Conservation (phyloP, 1,140 invertebrate genomes). For the Calliopsis andreniformis region DNA sequence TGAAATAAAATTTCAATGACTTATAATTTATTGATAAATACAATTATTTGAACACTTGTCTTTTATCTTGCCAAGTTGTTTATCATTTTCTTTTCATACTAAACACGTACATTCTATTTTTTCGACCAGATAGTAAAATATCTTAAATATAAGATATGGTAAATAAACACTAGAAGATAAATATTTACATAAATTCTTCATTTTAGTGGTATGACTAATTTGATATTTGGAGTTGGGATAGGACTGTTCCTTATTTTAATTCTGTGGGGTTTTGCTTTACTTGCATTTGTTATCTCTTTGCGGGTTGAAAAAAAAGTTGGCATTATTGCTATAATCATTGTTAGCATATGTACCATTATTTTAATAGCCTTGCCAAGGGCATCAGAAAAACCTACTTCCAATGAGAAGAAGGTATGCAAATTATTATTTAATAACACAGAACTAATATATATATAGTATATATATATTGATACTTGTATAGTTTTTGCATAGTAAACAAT, state of each 20-base stretch:
- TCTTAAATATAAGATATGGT: not conserved
- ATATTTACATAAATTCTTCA: not conserved
- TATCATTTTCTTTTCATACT: not conserved
- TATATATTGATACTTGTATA: not conserved
- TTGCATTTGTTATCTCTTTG: conserved; percentile 82
- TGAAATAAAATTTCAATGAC: conserved; percentile 4
- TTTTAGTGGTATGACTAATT: conserved; percentile 78
- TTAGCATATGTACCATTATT: conserved; percentile 80
- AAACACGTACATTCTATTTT: too few relatives aligned
- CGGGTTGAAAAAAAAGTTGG: conserved; percentile 83
- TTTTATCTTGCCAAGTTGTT: not conserved
- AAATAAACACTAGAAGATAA: not conserved
- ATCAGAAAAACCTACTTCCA: conserved; percentile 67
- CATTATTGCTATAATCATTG: conserved; percentile 78
- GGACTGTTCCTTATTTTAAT: conserved; percentile 83
- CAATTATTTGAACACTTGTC: not conserved
- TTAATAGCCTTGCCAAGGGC: conserved; percentile 82
- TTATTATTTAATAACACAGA: not conserved
- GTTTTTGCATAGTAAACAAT: not conserved
- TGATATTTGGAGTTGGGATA: conserved; percentile 82
- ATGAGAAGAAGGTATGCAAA: conserved; percentile 73
- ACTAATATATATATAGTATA: not conserved
- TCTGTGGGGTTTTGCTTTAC: conserved; percentile 81
- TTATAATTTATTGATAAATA: not conserved
- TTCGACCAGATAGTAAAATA: too few relatives aligned